Percentiles rank a stretch among this genome's conserved stretches.
phyloP scores from a whole-genome alignment of 2,888 invertebrate species.

The Caenorhabditis wallacei region DNA sequence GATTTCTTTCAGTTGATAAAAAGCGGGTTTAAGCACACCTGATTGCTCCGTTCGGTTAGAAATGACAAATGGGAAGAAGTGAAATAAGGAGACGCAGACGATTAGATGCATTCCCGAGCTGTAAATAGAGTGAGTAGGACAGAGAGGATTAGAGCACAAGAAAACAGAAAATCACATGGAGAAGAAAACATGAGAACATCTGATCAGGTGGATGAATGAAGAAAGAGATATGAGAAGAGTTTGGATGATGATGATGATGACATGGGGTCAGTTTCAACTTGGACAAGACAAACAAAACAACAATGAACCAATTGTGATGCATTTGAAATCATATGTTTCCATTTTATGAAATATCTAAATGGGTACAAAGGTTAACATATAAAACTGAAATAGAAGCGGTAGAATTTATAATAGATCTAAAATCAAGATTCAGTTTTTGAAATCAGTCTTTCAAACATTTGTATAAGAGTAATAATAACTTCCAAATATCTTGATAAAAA shows the following conservation, averaged over 20 bases:
- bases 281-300: slow-evolving; percentile 8
- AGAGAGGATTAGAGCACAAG: slow-evolving; percentile 55
- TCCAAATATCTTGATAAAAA: too few relatives aligned
- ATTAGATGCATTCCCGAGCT: slow-evolving; percentile 56
- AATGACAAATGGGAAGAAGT: slow-evolving; percentile 46
- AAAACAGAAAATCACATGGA: slow-evolving; percentile 41
- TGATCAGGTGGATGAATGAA: slow-evolving; percentile 31
- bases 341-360: neutral
- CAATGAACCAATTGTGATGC: slow-evolving; percentile 15
- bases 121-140: slow-evolving; percentile 53
- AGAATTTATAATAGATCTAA: too few relatives aligned
- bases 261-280: slow-evolving; percentile 31
- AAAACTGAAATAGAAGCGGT: too few relatives aligned
- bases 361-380: neutral
- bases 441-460: too few relatives aligned
- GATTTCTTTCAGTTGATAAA: neutral
- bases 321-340: slow-evolving; percentile 24
- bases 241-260: slow-evolving; percentile 13
- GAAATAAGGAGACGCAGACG: slow-evolving; percentile 44
- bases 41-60: slow-evolving; percentile 40
- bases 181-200: slow-evolving; percentile 47
- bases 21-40: slow-evolving; percentile 35
- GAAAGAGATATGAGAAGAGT: slow-evolving; percentile 12
- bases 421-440: neutral
- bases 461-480: too few relatives aligned